Evolutionary conservation across 2,888 invertebrate genomes (phyloP).

Genomic region (Sussaba pulchella): DNA sequence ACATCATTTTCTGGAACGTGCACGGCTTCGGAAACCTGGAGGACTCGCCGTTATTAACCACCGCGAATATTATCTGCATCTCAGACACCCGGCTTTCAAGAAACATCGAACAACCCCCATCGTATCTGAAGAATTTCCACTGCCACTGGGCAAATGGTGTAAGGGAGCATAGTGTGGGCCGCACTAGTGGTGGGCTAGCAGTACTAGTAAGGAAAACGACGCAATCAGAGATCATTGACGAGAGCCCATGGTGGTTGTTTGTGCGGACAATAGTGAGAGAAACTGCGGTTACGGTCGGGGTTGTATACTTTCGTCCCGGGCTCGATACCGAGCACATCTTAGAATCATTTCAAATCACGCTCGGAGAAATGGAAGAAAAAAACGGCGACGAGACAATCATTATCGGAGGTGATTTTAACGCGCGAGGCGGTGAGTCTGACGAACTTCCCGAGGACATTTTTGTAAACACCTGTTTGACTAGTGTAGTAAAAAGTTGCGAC

Average conservation of each 20-base stretch:
- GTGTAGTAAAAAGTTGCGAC: not conserved
- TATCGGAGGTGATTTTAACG: slow-evolving; percentile 4
- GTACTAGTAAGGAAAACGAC: not conserved
- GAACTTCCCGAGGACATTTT: slow-evolving; percentile 14
- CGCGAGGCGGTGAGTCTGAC: slow-evolving; percentile 19
- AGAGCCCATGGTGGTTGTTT: slow-evolving; percentile 11
- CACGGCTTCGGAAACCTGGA: slow-evolving; percentile 38
- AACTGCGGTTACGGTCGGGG: not conserved
- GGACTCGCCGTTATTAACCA: not conserved
- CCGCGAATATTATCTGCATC: slow-evolving; percentile 32
- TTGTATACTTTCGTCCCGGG: slow-evolving; percentile 3
- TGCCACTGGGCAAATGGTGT: slow-evolving; percentile 33
- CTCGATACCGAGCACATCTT: not conserved
- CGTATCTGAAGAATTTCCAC: slow-evolving; percentile 18
- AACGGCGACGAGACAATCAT: slow-evolving; percentile 35
- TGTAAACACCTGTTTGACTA: slow-evolving; percentile 9
- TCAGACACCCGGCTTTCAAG: slow-evolving; percentile 36
- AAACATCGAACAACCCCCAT: not conserved
- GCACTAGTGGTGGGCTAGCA: slow-evolving; percentile 33
- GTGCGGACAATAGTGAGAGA: not conserved
- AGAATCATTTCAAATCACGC: not conserved
- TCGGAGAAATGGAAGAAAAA: slow-evolving; percentile 11
- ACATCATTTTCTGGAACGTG: slow-evolving; percentile 35
- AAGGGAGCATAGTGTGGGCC: slow-evolving; percentile 31
- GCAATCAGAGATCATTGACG: not conserved